Evolutionary conservation across 1,140 invertebrate species (phyloP), one percentile per base, ranked within the genome.

Genomic region (Acyrthosiphon pisum): DNA sequence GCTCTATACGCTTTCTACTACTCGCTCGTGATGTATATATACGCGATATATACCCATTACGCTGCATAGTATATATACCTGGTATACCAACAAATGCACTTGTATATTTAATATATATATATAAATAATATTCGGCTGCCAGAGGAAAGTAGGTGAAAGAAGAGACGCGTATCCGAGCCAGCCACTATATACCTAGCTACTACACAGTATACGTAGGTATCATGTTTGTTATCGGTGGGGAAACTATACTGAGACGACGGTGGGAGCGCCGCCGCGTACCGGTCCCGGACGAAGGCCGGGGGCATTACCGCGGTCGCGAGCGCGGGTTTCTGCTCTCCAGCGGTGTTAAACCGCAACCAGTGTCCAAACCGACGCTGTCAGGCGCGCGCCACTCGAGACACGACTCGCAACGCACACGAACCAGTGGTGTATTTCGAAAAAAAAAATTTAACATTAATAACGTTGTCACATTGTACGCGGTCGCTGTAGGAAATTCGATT

Each of bases 81-180:
- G 86, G 46, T 26, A 86, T 30, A 53, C 50, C 60, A 18, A 76
- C 11, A n/a, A 76, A 76, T 76, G 18, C 1, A 76, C 56, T 30
- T 60, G 4, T 41, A 41, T 41, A 60, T 14, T 4, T n/a, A 14
- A 30, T 68, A 23, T n/a, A 18, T 18, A 6, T 76, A 76, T 76
- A 76, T n/a, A 68, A n/a, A 76, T 76, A n/a, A 18, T 76, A 76
- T 76, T 76, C 60, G 60, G 35, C 89, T 8, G 35, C 48, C 48
- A 86, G 90, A 92, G 91, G 91, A 93, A 93, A 93, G 91, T 93
- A 93, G 91, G 91, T 93, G 91, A 93, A 93, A 93, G 91, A 93
- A 86, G 91, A 92, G 90, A 48, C 68, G 90, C 30, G 53, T n/a
- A 41, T 30, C 26, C 23, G 30, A 76, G 60, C 30, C 60, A 35